Evolutionary conservation across 1,140 invertebrate genomes (phyloP), one percentile per base, ranked within the genome.

Genomic region (Latrodectus geometricus): DNA sequence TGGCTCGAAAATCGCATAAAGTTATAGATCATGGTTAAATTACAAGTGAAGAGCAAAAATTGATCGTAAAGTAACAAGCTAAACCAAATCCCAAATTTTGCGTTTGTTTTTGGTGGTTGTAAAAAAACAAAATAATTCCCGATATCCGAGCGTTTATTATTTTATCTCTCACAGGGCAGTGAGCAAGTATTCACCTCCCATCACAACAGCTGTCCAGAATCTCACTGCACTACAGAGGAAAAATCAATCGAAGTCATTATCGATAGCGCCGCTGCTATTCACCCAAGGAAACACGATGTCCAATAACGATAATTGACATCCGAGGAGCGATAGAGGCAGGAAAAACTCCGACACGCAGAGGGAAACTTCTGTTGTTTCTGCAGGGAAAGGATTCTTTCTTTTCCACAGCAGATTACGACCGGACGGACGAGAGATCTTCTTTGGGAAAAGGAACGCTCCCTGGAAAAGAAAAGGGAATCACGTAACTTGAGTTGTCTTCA

Each of bases 401-500:
- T 35, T 35, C 35, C 35, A 5, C 35, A 35, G 35, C 35, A 35
- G 54, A 61, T 61, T 61, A 61, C 11, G 54, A 61, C 11, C 11
- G 2, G 54, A 61, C 54, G 54, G 17, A 8, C 54, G 17, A 61
- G 14, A 14, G 14, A 14, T 65, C 61, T 65, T n/a, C 61, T n/a
- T 65, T n/a, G n/a, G n/a, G 17, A 21, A 69, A 69, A 69, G 17
- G 20, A 11, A 11, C n/a, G 11, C 17, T 61, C 54, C 54, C 11
- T 14, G 17, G 20, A 11, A 21, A n/a, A n/a, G 11, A n/a, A 21
- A 69, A 20, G 20, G 14, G 68, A 69, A 69, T 69, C 68, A 69
- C 68, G 68, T 69, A 69, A 69, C 20, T 5, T 69, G 68, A 69
- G 68, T 69, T 69, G 68, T 69, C 68, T 69, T 69, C 68, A 69